phyloP scores from a whole-genome alignment of 2,113 vertebrate species.

The Hippocampus abdominalis region DNA sequence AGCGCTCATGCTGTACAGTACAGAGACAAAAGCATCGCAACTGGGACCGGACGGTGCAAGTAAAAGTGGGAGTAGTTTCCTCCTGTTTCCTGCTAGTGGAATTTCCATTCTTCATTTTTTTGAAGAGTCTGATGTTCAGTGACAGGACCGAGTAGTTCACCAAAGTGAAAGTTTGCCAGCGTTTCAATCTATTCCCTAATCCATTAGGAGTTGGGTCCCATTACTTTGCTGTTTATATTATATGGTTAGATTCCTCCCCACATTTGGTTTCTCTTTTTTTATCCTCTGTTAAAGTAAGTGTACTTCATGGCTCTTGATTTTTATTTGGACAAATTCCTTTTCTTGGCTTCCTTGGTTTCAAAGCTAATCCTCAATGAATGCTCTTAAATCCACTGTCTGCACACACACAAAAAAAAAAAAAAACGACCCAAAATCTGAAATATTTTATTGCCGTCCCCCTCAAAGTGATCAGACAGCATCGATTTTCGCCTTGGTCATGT shows the following conservation, averaged over 20 bases:
- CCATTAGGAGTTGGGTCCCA: background rate
- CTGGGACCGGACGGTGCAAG: background rate
- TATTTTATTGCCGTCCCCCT: background rate
- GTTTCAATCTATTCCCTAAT: background rate
- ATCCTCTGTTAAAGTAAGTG: background rate
- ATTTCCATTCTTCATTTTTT: background rate
- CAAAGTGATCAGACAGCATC: background rate
- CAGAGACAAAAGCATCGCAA: background rate
- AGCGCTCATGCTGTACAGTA: background rate
- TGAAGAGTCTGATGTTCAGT: background rate
- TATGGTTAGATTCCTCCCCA: background rate
- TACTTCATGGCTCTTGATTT: constrained; percentile 5
- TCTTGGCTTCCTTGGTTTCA: background rate
- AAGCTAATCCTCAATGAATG: background rate
- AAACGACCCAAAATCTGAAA: background rate
- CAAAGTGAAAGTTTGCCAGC: background rate
- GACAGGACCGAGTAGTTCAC: background rate
- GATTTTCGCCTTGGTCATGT: background rate
- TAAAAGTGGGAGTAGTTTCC: background rate
- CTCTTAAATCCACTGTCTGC: background rate
- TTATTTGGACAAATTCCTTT: background rate
- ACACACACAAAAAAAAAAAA: background rate
- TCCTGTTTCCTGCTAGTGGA: background rate
- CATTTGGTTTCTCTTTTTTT: background rate
- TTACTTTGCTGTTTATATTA: background rate